Conservation (phyloP, 2,113 vertebrate species). For the Pterocles orientalis region DNA sequence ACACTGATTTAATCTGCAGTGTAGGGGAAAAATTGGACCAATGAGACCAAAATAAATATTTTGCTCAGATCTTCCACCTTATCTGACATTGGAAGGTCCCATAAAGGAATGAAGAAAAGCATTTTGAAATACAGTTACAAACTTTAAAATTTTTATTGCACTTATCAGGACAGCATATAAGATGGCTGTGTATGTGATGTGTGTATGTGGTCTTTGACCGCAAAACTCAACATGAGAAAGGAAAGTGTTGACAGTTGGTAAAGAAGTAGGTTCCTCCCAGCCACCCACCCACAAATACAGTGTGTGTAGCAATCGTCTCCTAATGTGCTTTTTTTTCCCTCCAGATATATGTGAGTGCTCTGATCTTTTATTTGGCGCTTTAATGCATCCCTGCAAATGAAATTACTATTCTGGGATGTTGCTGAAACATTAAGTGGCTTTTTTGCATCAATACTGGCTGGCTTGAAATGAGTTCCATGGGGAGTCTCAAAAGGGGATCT, state of each 20-base stretch:
- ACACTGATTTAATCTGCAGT: not conserved
- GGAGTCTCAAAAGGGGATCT: not conserved
- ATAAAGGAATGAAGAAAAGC: not conserved
- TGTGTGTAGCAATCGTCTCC: constrained; percentile 25
- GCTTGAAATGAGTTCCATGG: not conserved
- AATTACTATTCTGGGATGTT: not conserved
- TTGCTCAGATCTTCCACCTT: not conserved
- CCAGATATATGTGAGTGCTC: constrained; percentile 38
- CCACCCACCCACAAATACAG: constrained; percentile 51
- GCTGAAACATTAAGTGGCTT: not conserved
- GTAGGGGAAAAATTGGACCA: not conserved
- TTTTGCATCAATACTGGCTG: not conserved
- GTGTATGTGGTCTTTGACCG: constrained; percentile 54
- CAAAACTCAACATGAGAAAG: constrained; percentile 70
- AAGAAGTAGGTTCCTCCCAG: constrained; percentile 58
- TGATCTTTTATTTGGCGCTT: constrained; percentile 56
- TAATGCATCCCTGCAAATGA: constrained; percentile 6
- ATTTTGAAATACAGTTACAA: constrained; percentile 3
- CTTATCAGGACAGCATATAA: not conserved
- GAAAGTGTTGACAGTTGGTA: constrained; percentile 64
- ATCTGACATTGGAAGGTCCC: not conserved
- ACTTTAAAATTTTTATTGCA: not conserved
- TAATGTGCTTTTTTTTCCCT: not conserved
- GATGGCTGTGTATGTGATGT: not conserved
- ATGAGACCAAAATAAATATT: not conserved